These are phyloP conservation scores for Enteromius paludinosus DNA, from an alignment of 2,797 vertebrate species.

Conservation along the genomic window DNA sequence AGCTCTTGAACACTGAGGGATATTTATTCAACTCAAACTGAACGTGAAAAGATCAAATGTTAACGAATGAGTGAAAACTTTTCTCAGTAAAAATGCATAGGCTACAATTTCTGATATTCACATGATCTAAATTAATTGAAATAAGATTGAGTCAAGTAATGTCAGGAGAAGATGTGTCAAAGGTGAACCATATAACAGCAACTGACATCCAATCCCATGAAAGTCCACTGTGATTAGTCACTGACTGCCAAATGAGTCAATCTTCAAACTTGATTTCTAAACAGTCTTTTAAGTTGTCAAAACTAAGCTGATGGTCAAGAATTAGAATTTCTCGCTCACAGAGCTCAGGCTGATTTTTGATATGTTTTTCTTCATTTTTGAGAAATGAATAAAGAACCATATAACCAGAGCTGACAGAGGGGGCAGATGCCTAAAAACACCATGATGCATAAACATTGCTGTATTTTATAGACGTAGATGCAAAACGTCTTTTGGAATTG, in stretches of 20 bases:
- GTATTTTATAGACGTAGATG: neutral
- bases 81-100: neutral
- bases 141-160: neutral
- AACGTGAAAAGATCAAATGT: neutral
- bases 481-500: neutral
- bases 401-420: conserved; percentile 48
- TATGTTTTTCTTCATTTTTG: conserved; percentile 25
- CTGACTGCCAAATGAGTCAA: conserved; percentile 14
- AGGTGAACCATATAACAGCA: conserved; percentile 21
- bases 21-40: neutral
- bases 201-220: conserved; percentile 22
- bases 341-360: conserved; percentile 2
- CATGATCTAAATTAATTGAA: neutral
- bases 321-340: neutral
- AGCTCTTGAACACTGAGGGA: neutral
- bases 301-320: neutral
- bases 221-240: conserved; percentile 30
- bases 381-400: conserved; percentile 33
- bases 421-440: neutral
- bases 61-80: neutral
- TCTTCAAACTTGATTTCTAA: conserved; percentile 1
- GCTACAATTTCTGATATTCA: neutral
- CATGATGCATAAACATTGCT: neutral
- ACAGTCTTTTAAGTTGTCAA: neutral
- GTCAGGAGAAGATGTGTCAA: conserved; percentile 15